A percentile compares a stretch with the other conserved stretches of the same genome.
These are phyloP conservation scores for Phylloscopus whistleri DNA, from an alignment of 2,113 vertebrate genomes.

Conservation along the genomic window DNA sequence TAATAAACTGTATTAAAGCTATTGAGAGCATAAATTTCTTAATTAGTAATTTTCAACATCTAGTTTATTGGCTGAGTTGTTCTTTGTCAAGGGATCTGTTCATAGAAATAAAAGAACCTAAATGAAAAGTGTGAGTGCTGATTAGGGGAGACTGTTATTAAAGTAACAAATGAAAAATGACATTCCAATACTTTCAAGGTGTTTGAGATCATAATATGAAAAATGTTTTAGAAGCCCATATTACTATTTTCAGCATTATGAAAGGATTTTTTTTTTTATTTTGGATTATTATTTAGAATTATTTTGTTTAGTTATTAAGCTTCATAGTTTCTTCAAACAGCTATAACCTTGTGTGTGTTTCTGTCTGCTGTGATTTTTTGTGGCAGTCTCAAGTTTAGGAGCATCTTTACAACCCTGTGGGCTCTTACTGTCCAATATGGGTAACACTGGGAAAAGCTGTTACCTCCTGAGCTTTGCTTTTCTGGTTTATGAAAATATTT, in stretches of 20 bases:
- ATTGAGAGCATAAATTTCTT: background rate
- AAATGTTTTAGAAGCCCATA: background rate
- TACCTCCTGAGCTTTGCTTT: background rate
- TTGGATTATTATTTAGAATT: background rate
- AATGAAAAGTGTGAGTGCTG: background rate
- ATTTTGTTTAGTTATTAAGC: background rate
- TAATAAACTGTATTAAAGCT: background rate
- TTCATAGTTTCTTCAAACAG: background rate
- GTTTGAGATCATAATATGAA: background rate
- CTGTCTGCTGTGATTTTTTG: background rate
- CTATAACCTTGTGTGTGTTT: background rate
- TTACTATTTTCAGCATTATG: background rate
- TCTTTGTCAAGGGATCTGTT: background rate
- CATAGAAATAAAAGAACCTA: background rate
- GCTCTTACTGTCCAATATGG: background rate
- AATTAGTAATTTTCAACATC: background rate
- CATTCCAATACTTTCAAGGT: background rate
- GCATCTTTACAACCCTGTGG: background rate
- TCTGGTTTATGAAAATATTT: background rate
- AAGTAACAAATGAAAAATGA: background rate
- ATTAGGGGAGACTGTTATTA: background rate
- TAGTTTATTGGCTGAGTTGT: background rate
- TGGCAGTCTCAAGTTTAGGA: background rate
- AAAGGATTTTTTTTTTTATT: background rate
- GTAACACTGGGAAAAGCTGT: background rate